A percentile compares a stretch with the other conserved stretches of the same genome.
These are phyloP conservation scores for Bactericera cockerelli DNA, from an alignment of 1,140 invertebrate genomes.

Conservation along the genomic window DNA sequence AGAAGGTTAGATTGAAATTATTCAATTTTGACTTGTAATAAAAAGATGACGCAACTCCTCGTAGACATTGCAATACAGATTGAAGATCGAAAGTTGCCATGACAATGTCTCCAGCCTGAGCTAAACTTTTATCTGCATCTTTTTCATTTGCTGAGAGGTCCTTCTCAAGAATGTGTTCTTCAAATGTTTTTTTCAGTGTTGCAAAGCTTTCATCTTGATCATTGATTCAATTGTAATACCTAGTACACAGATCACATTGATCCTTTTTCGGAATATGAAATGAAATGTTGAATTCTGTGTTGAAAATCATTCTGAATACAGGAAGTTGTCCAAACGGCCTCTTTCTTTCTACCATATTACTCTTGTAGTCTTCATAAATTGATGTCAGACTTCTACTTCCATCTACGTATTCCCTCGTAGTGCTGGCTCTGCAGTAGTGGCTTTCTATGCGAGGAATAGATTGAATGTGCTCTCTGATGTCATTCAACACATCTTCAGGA, in stretches of 20 bases:
- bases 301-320: not conserved
- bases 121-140: no score
- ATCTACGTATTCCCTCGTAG: not conserved
- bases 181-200: not conserved
- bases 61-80: slow-evolving; percentile 10
- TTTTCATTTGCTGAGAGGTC: no score
- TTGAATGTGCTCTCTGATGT: not conserved
- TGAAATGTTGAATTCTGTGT: not conserved
- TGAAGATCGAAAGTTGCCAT: slow-evolving; percentile 13
- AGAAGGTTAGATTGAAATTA: no score
- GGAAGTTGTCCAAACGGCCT: not conserved
- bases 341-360: not conserved
- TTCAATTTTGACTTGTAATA: slow-evolving; percentile 16
- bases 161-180: no score
- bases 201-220: not conserved
- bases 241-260: not conserved
- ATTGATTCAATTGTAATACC: not conserved
- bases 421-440: not conserved
- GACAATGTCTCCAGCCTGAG: not conserved
- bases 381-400: not conserved
- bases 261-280: no score
- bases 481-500: not conserved
- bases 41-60: slow-evolving; percentile 12
- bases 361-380: not conserved
- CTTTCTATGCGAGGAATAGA: not conserved